Percentiles rank a stretch among this genome's conserved stretches.
phyloP scores from a whole-genome alignment of 2,888 invertebrate species.

The Aricia artaxerxes region DNA sequence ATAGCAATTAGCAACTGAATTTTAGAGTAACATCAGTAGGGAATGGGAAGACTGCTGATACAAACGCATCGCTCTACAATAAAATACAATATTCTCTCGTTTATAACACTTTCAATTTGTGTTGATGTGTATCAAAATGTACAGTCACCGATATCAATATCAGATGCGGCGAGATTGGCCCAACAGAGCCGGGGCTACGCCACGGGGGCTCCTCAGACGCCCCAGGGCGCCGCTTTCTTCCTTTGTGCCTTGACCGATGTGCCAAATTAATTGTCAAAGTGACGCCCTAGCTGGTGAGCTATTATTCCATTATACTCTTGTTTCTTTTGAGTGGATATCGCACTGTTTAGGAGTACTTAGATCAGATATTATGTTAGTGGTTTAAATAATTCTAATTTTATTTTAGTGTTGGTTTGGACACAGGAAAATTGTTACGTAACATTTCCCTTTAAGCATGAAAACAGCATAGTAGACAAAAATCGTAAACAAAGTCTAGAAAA shows the following conservation, averaged over 20 bases:
- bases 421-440: too few species aligned
- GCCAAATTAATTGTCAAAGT: conserved; percentile 45
- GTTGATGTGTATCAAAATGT: conserved; percentile 15
- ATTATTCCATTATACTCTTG: conserved; percentile 18
- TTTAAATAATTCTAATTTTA: too few species aligned
- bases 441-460: too few species aligned
- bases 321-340: neutral
- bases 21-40: too few species aligned
- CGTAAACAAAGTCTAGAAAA: too few species aligned
- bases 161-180: conserved; percentile 27
- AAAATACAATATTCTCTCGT: neutral
- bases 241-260: conserved; percentile 41
- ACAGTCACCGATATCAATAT: conserved; percentile 25
- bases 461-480: too few species aligned
- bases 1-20: too few species aligned
- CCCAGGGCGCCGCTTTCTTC: conserved; percentile 47
- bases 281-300: conserved; percentile 36
- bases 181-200: neutral
- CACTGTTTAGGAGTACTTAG: neutral
- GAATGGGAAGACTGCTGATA: neutral
- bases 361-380: neutral
- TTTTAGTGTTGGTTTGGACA: too few species aligned
- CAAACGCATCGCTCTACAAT: neutral
- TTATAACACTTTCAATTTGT: neutral
- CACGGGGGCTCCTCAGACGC: conserved; percentile 52